These are phyloP conservation scores for Mylabris sibirica DNA, from an alignment of 2,888 invertebrate genomes.

Conservation along the genomic window DNA sequence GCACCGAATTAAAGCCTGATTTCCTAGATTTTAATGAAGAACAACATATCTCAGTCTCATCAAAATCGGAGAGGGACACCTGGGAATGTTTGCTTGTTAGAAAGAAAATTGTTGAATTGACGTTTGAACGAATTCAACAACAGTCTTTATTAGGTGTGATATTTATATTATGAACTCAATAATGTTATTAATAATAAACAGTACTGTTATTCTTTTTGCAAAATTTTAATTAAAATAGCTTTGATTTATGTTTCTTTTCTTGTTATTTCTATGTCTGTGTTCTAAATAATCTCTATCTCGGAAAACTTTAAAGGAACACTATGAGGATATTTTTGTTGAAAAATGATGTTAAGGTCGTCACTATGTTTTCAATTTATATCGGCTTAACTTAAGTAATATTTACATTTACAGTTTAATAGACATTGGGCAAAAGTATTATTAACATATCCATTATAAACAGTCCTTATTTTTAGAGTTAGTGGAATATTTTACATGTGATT, in stretches of 20 bases:
- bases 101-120: too few species aligned
- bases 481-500: conserved; percentile 34
- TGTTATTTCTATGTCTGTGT: background rate
- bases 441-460: conserved; percentile 34
- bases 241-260: background rate
- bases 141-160: background rate
- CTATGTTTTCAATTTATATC: conserved; percentile 32
- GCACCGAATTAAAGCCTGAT: too few species aligned
- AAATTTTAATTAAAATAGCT: background rate
- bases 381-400: conserved; percentile 32
- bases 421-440: conserved; percentile 34
- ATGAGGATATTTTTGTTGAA: conserved; percentile 6
- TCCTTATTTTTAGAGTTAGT: conserved; percentile 35
- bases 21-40: too few species aligned
- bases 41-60: too few species aligned
- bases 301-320: conserved; percentile 4
- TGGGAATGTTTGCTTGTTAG: too few species aligned
- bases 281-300: background rate
- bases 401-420: conserved; percentile 35
- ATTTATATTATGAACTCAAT: background rate
- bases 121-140: too few species aligned
- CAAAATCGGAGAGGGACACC: too few species aligned
- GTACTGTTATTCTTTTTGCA: background rate
- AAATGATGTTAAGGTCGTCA: conserved; percentile 33
- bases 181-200: too few species aligned